These are phyloP conservation scores for Promerops cafer DNA, from an alignment of 2,113 vertebrate genomes.

Conservation along the genomic window DNA sequence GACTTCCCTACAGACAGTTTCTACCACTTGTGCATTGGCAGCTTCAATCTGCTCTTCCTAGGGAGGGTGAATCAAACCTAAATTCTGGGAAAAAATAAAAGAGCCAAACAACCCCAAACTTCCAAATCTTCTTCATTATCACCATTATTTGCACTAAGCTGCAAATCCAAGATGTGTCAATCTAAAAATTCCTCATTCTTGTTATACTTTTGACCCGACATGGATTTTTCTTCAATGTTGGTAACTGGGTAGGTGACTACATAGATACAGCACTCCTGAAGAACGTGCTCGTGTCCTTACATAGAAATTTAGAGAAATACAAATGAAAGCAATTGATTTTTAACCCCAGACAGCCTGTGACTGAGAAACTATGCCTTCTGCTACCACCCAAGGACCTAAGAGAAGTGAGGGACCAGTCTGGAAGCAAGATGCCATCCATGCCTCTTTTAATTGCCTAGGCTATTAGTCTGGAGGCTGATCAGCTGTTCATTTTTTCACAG, in stretches of 20 bases:
- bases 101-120: background rate
- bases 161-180: background rate
- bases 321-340: background rate
- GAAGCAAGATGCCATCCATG: background rate
- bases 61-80: background rate
- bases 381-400: background rate
- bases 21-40: background rate
- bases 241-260: background rate
- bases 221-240: background rate
- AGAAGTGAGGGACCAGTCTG: background rate
- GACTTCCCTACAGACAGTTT: background rate
- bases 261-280: background rate
- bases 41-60: background rate
- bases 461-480: background rate
- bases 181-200: background rate
- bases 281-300: background rate
- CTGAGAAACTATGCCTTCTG: background rate
- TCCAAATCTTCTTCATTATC: background rate
- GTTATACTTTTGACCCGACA: background rate
- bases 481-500: background rate
- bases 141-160: background rate
- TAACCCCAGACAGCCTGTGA: background rate
- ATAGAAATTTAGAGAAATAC: background rate
- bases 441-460: background rate
- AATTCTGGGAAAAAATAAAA: background rate